phyloP scores from a whole-genome alignment of 2,797 vertebrate species.

The Sphaeramia orbicularis region DNA sequence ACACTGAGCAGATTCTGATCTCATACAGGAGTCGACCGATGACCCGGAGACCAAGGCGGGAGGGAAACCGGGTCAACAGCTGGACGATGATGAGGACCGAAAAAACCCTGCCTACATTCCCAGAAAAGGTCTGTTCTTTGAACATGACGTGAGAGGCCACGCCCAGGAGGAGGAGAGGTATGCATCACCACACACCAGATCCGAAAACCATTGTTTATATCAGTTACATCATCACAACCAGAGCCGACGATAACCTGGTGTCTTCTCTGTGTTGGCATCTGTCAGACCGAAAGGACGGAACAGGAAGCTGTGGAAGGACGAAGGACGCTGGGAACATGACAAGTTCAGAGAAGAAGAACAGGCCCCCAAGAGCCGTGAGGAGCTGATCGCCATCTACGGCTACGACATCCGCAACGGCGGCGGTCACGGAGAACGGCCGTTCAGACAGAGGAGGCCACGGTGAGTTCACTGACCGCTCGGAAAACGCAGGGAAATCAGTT shows the following conservation, averaged over 20 bases:
- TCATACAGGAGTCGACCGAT: constrained; percentile 93
- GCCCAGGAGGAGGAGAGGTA: constrained; percentile 92
- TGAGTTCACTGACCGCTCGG: constrained; percentile 54
- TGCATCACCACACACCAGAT: background rate
- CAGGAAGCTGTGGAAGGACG: constrained; percentile 97
- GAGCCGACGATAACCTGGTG: no score
- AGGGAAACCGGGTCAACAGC: constrained; percentile 89
- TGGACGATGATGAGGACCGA: constrained; percentile 96
- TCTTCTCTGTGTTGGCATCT: background rate
- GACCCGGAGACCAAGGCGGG: constrained; percentile 91
- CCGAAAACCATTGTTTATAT: no score
- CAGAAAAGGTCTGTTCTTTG: constrained; percentile 96
- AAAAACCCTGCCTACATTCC: constrained; percentile 98
- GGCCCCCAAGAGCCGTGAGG: constrained; percentile 95
- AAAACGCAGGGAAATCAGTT: no score
- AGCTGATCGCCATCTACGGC: constrained; percentile 95
- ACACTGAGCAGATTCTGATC: no score
- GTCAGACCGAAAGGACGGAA: constrained; percentile 94
- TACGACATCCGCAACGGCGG: constrained; percentile 94
- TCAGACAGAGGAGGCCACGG: constrained; percentile 90
- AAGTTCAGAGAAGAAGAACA: constrained; percentile 97
- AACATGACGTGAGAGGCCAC: constrained; percentile 96
- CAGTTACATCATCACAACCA: no score
- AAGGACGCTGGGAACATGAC: constrained; percentile 97
- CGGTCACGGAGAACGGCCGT: constrained; percentile 85